Conservation (phyloP, 2,113 vertebrate species). For the Taxidea taxus region DNA sequence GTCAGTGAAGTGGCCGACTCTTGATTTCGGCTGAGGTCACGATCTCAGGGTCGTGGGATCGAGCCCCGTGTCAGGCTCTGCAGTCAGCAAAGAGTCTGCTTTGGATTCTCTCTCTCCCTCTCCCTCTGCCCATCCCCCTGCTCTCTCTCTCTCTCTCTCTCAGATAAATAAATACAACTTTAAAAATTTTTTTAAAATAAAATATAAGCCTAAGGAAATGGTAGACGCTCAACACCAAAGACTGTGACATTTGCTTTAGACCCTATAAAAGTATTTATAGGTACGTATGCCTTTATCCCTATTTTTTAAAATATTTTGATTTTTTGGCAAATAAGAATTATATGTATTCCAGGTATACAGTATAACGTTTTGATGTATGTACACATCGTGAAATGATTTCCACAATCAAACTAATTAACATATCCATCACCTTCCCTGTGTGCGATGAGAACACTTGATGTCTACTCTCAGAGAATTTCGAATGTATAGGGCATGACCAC, state of each 20-base stretch:
- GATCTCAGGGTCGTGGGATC: background rate
- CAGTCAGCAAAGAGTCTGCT: background rate
- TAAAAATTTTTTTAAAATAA: background rate
- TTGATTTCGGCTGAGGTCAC: background rate
- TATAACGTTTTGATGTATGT: background rate
- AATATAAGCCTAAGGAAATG: background rate
- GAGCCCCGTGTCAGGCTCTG: background rate
- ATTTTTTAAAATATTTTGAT: background rate
- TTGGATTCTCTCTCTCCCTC: background rate
- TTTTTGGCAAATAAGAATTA: background rate
- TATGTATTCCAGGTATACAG: background rate
- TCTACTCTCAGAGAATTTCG: background rate
- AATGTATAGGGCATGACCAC: background rate
- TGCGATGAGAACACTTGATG: background rate
- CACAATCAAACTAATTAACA: background rate
- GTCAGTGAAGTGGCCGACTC: background rate
- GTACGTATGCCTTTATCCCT: background rate
- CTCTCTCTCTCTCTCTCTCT: background rate
- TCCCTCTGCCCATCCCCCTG: background rate
- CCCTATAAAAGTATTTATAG: background rate
- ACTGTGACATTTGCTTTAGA: background rate
- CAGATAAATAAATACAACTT: background rate
- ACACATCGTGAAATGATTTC: background rate
- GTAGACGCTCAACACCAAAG: background rate
- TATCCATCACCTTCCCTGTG: background rate